Evolutionary conservation across 1,140 invertebrate species (phyloP), one percentile per base, ranked within the genome.

Genomic region (Aphidius ervi): DNA sequence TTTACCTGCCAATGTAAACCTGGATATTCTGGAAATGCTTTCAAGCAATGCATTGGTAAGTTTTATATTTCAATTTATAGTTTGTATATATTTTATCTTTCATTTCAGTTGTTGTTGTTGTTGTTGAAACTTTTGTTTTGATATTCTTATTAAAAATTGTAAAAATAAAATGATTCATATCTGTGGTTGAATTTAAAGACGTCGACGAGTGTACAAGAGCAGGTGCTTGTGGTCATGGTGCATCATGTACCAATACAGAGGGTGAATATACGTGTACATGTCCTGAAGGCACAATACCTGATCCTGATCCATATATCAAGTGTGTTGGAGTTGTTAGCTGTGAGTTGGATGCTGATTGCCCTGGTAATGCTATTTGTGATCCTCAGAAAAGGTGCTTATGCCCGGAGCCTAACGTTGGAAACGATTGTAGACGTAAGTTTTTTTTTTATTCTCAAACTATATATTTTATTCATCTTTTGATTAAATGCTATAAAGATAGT

Each of bases 301-400:
- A 94, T 77, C 92, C 93, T 2, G 91, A 94, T 76, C 86, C 90
- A 9, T 85, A 85, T 10, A 78, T 86, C 5, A 87, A 87, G 68
- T 95, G 92, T 70, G 86, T 89, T 9, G 88, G 88, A 68, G 86
- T 93, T 56, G 85, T 93, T 2, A 88, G 86, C 9, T 95, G 93
- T 70, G 81, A 83, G 42, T 73, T 71, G 5, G 86, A 92, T 65
- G 82, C 83, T 49, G 89, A 94, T 62, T 96, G 93, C 76, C 92
- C 92, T 31, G 92, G 92, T 67, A 95, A 95, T 81, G 86, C 92
- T n/a, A 82, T 93, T 65, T 95, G 93, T 70, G 88, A 93, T 70
- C 68, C 78, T 5, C 83, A 87, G 59, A 85, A 87, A 60, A 84
- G 88, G 65, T 96, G 93, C 72, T 76, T 93, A 20, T 95, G 93